A percentile compares a stretch with the other conserved stretches of the same genome.
These are phyloP conservation scores for Siderastrea radians DNA, from an alignment of 92 coral and sea anemone genomes.

Conservation along the genomic window DNA sequence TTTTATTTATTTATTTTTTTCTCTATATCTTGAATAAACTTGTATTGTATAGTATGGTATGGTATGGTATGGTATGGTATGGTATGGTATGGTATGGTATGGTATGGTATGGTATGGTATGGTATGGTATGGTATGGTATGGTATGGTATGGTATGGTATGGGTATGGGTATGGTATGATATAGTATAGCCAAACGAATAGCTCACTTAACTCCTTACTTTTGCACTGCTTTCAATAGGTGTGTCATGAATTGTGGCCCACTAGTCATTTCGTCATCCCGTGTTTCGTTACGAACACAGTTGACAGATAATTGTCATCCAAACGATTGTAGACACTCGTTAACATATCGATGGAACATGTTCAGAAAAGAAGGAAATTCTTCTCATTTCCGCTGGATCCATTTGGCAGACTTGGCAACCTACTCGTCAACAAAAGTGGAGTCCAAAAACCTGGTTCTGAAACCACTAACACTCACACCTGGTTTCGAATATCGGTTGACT, in stretches of 20 bases:
- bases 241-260: constrained; percentile 5
- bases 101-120: too few relatives aligned
- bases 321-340: background rate
- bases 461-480: background rate
- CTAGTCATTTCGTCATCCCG: constrained; percentile 17
- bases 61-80: too few relatives aligned
- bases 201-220: background rate
- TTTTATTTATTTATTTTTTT: too few relatives aligned
- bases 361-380: background rate
- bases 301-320: background rate
- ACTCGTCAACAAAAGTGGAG: constrained; percentile 2
- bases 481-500: background rate
- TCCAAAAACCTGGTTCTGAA: constrained; percentile 18
- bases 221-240: background rate
- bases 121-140: too few relatives aligned
- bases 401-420: background rate
- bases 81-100: too few relatives aligned
- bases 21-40: too few relatives aligned
- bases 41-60: too few relatives aligned
- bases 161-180: too few relatives aligned
- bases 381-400: background rate
- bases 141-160: too few relatives aligned
- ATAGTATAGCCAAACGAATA: too few relatives aligned
- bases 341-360: constrained; percentile 14
- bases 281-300: constrained; percentile 2